Evolutionary conservation across 1,140 invertebrate species (phyloP), one percentile per base, ranked within the genome.

Genomic region (Idris sp.): DNA sequence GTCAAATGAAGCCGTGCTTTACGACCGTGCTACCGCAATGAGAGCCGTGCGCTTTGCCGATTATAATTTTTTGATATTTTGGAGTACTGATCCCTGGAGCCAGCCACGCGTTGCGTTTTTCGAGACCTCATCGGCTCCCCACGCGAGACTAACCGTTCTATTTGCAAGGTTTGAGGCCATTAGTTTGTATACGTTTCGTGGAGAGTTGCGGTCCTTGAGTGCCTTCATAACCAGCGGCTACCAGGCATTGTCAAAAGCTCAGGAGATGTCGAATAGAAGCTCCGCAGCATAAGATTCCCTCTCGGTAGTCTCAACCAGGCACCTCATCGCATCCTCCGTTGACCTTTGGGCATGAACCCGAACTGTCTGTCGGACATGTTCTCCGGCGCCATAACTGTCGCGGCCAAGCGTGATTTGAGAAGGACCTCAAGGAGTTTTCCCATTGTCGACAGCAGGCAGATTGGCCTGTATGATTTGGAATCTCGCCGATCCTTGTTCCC

Each of bases 211-310:
- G 7, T 71, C 58, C 18, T 68, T 67, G 8, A 81, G 53, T 7
- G 77, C 80, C 0, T 64, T 19, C 4, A 87, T 33, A 0, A 85
- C 78, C 44, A 81, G 73, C 0, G 81, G 79, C 83, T 83, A 86
- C 79, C 81, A 82, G 0, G 79, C 78, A 5, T 78, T 80, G 30
- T 86, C 80, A 41, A 87, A 88, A 0, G n/a, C 84, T 84, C 0
- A 84, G 85, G 0, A 81, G 79, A n/a, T n/a, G 11, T 89, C 87
- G 4, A 88, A 62, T 0, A 83, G 54, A 0, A 85, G 41, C 0
- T 38, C 68, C 3, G 82, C 53, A 0, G 77, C 48, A 25, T 85
- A 82, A n/a, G n/a, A n/a, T 4, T 46, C 76, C 9, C 5, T 9
- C 7, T 67, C 30, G 10, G 18, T 5, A n/a, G 11, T 40, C 4